A percentile compares a stretch with the other conserved stretches of the same genome.
Evolutionary conservation across 2,797 vertebrate species (phyloP).

Genomic region (Alosa sapidissima): DNA sequence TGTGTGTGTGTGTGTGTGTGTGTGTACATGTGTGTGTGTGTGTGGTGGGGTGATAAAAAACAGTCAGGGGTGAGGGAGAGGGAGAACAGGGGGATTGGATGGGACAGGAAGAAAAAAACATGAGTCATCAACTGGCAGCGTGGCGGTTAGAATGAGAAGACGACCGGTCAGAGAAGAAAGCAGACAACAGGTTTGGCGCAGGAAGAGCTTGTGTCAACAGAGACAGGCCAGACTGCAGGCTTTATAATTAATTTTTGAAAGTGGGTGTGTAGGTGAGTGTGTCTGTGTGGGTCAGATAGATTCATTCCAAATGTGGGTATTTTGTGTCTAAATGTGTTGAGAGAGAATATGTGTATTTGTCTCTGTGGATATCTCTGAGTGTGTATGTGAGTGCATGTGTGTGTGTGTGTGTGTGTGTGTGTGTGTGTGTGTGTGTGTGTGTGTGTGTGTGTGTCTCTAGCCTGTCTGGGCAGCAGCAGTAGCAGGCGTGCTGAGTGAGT

Average conservation of each 20-base stretch:
- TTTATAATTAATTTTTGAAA: not conserved
- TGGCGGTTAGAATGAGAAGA: not conserved
- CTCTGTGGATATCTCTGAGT: not conserved
- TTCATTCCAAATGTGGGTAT: not conserved
- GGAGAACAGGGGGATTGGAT: not conserved
- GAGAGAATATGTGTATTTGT: not conserved
- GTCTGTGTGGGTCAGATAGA: not conserved
- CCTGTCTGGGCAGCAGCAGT: not conserved
- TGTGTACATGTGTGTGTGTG: not conserved
- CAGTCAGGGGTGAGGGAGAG: conserved; percentile 25
- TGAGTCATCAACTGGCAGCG: conserved; percentile 1
- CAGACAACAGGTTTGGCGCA: not conserved
- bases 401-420: not conserved
- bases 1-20: not conserved
- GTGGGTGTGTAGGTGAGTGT: not conserved
- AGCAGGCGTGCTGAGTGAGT: not conserved
- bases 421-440: not conserved
- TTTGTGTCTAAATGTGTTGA: not conserved
- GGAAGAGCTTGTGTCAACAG: conserved; percentile 9
- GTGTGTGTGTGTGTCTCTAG: not conserved
- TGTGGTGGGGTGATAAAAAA: not conserved
- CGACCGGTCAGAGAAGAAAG: not conserved
- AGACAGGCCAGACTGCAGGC: conserved; percentile 11
- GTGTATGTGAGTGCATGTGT: not conserved
- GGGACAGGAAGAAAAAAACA: not conserved